A percentile compares a stretch with the other conserved stretches of the same genome.
Conservation (phyloP, 1,140 invertebrate genomes). For the Cheumatopsyche charites region DNA sequence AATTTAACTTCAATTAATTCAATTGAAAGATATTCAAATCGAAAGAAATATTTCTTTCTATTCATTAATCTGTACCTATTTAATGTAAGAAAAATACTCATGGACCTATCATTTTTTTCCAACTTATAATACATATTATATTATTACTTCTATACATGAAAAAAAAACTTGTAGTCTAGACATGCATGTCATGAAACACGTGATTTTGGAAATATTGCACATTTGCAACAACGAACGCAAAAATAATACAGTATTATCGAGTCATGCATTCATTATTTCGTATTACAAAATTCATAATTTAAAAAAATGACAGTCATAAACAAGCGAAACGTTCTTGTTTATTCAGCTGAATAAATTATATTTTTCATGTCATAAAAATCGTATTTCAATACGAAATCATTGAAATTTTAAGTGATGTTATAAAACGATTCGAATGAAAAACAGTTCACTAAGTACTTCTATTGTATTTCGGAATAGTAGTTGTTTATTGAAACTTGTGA, state of each 20-base stretch:
- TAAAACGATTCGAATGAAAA: not conserved
- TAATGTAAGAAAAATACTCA: not conserved
- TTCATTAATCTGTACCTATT: not conserved
- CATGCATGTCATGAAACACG: not conserved
- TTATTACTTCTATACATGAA: not conserved
- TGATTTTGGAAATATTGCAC: conserved; percentile 7
- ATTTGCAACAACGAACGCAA: not conserved
- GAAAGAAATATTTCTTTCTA: not conserved
- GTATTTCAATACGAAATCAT: not conserved
- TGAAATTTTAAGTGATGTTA: not conserved
- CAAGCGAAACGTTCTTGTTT: conserved; percentile 7
- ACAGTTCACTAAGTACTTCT: no score
- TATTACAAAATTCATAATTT: not conserved
- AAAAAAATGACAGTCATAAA: conserved; percentile 11
- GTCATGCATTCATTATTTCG: not conserved
- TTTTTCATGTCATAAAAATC: not conserved
- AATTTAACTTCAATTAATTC: no score
- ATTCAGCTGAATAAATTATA: conserved; percentile 6
- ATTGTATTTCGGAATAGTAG: no score
- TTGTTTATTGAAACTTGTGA: no score
- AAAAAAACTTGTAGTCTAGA: not conserved
- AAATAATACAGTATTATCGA: not conserved
- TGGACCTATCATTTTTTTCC: not conserved
- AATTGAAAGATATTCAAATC: no score
- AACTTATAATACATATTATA: not conserved